Base-by-base conservation (phyloP, 2,113 vertebrate genomes). In the Elachura formosa region DNA sequence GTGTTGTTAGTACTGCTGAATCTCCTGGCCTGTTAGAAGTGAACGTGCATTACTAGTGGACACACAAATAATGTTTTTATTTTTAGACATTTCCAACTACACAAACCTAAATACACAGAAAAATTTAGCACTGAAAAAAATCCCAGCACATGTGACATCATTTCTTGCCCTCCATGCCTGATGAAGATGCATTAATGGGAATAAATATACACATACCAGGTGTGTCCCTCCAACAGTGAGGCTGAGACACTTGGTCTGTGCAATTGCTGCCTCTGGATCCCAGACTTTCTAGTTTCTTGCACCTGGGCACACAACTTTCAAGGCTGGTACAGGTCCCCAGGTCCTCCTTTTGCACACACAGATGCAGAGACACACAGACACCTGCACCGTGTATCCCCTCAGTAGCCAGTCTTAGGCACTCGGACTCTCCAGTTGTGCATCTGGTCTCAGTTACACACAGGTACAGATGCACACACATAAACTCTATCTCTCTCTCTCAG, bases 191-290 rank as follows among this genome's bases (percentile, higher is more conserved):
- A 13, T 43, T 78, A 34, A 48, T 29, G 31, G n/a, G 20, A 77
- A 29, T 38, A 41, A 54, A 28, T 20, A 16, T 6, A 23, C 5
- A 24, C 14, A 18, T 19, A 11, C 17, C 64, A 49, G 49, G 21
- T 20, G 3, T 3, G 25, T 71, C 4, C 13, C 51, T 56, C 6
- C 41, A 34, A 8, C 23, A 85, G 14, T 1, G 0, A 8, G 58
- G 40, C 38, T 73, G 43, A 82, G 48, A 52, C 38, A 43, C 25
- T 22, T 0, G 0, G 3, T 54, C 19, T 64, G 25, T 12, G 21
- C 19, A 48, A 43, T 18, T 45, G 5, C 25, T 71, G 49, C 33
- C 16, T 14, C 33, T 49, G 48, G 7, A 74, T 41, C 49, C 18
- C 29, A 66, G 45, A 40, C 10, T 59, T 31, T 21, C n/a, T 52